A percentile compares a stretch with the other conserved stretches of the same genome.
phyloP scores from a whole-genome alignment of 2,797 vertebrate genomes.

The Sebastes minor region DNA sequence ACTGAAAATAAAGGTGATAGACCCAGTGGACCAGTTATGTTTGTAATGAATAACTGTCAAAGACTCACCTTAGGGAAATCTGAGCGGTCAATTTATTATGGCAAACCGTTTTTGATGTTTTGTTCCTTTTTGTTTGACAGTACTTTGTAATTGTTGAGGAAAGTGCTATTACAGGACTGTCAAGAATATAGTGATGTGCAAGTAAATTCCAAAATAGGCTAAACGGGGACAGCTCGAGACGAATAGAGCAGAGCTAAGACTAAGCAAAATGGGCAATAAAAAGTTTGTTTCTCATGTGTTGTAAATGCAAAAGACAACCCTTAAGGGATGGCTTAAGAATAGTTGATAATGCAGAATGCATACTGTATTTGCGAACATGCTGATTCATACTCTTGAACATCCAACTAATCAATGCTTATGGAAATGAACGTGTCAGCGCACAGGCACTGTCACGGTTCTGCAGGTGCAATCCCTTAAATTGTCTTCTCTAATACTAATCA shows the following conservation, averaged over 20 bases:
- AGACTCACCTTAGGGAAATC: slow-evolving; percentile 15
- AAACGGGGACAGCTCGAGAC: background rate
- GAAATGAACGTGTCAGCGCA: background rate
- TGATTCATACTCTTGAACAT: background rate
- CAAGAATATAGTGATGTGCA: background rate
- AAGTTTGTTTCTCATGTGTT: background rate
- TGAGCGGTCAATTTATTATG: slow-evolving; percentile 2
- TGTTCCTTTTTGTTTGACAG: slow-evolving; percentile 17
- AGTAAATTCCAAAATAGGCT: background rate
- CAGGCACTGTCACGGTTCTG: background rate
- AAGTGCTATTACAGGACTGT: background rate
- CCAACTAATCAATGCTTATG: background rate
- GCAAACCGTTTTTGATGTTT: slow-evolving; percentile 9
- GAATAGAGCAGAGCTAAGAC: background rate
- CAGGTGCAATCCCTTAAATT: slow-evolving; percentile 8
- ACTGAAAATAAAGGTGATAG: slow-evolving; percentile 22
- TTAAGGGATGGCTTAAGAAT: background rate
- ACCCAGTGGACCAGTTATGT: background rate
- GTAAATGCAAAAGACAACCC: background rate
- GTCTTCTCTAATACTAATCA: background rate
- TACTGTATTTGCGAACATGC: background rate
- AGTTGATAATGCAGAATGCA: background rate
- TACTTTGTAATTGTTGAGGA: background rate
- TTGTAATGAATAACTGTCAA: slow-evolving; percentile 40
- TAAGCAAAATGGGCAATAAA: background rate